Percentiles rank a stretch among this genome's conserved stretches.
Conservation (phyloP, 92 coral and sea anemone species). For the Epizoanthus illoricatus region DNA sequence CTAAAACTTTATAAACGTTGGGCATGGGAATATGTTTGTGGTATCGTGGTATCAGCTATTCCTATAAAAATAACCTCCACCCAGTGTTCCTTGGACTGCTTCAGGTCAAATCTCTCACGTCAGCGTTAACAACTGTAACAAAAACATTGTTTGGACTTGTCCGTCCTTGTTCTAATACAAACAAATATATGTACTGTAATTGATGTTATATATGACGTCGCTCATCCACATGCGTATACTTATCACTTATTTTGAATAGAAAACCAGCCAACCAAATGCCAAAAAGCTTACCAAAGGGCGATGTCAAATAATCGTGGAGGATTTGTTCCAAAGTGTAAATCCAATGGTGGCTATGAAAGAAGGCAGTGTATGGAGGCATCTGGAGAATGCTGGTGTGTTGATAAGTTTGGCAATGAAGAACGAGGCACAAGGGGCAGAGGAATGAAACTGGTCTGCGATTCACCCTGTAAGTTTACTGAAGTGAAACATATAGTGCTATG, state of each 20-base stretch:
- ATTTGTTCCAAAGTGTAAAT: conserved; percentile 66
- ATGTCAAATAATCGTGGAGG: conserved; percentile 44
- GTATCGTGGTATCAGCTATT: too few relatives aligned
- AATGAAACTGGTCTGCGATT: conserved; percentile 66
- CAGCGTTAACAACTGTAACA: too few relatives aligned
- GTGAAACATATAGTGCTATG: too few relatives aligned
- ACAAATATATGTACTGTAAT: not conserved
- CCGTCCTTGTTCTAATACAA: too few relatives aligned
- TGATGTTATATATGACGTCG: not conserved
- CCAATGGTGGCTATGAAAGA: conserved; percentile 68
- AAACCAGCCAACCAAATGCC: conserved; percentile 67
- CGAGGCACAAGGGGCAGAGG: conserved; percentile 79
- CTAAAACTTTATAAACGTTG: too few relatives aligned
- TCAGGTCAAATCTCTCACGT: too few relatives aligned
- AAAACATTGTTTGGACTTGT: too few relatives aligned
- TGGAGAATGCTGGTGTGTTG: conserved; percentile 94
- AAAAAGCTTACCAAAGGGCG: conserved; percentile 58
- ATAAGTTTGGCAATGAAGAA: conserved; percentile 77
- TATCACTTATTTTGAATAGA: not conserved
- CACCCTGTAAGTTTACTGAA: conserved; percentile 61
- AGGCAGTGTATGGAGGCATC: conserved; percentile 71
- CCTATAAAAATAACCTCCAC: too few relatives aligned
- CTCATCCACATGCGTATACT: not conserved
- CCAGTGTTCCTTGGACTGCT: too few relatives aligned
- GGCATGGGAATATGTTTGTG: too few relatives aligned